Evolutionary conservation across 2,113 vertebrate species (phyloP).

Genomic region (Seriola aureovittata): DNA sequence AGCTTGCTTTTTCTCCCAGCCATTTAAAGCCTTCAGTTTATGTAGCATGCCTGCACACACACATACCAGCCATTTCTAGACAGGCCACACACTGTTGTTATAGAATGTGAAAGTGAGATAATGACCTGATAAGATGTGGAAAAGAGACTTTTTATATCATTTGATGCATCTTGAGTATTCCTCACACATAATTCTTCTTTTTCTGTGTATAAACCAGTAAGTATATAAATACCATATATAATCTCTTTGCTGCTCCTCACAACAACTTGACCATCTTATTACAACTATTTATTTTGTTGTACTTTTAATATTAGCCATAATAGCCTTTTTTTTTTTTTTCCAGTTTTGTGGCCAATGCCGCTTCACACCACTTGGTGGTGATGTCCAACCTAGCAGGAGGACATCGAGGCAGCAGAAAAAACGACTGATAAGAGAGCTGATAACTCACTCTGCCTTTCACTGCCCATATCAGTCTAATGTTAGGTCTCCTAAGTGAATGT

Average conservation of each 20-base stretch:
- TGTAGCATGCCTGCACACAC: background rate
- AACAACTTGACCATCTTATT: background rate
- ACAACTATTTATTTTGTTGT: background rate
- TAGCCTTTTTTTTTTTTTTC: background rate
- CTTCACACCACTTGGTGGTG: slow-evolving; percentile 64
- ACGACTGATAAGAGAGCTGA: background rate
- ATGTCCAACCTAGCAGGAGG: slow-evolving; percentile 29
- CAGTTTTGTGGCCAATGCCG: background rate
- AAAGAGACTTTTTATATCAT: background rate
- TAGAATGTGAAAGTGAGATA: background rate
- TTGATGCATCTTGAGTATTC: background rate
- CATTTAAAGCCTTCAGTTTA: slow-evolving; percentile 9
- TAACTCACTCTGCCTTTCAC: slow-evolving; percentile 3
- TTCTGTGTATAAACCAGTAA: background rate
- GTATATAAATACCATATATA: background rate
- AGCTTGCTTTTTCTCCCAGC: background rate
- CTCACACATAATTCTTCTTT: background rate
- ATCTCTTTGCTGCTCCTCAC: background rate
- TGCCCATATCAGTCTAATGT: background rate
- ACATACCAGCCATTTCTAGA: slow-evolving; percentile 1
- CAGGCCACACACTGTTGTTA: background rate
- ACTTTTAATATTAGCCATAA: background rate
- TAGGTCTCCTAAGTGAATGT: slow-evolving; percentile 19
- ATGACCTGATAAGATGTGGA: background rate
- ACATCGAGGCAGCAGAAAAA: slow-evolving; percentile 4